phyloP scores from a whole-genome alignment of 1,140 invertebrate genomes.

The Temnothorax longispinosus region DNA sequence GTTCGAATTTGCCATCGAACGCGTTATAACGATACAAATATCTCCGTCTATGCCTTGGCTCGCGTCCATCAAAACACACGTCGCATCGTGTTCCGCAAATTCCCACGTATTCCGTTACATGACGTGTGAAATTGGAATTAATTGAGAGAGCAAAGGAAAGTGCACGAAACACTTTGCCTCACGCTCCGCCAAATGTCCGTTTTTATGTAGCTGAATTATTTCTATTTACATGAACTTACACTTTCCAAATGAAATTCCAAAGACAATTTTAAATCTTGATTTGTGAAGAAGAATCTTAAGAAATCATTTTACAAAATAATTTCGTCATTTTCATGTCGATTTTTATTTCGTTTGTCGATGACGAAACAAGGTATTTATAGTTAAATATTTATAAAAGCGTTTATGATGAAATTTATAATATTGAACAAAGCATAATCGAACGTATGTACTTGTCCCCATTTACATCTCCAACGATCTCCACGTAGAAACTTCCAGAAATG shows the following conservation, averaged over 20 bases:
- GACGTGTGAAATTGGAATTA: conserved; percentile 9
- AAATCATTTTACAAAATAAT: background rate
- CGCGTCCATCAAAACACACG: background rate
- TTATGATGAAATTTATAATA: background rate
- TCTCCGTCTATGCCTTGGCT: background rate
- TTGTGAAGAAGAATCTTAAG: background rate
- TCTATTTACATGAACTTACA: background rate
- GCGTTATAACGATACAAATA: conserved; percentile 22
- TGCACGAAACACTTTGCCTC: background rate
- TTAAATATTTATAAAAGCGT: background rate
- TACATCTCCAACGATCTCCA: background rate
- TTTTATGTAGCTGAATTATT: background rate
- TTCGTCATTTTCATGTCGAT: background rate
- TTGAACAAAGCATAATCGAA: background rate
- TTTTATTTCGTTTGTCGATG: background rate
- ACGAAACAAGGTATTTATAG: background rate
- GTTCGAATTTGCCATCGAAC: background rate
- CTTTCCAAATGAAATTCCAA: background rate
- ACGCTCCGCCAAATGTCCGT: background rate
- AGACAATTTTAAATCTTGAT: background rate
- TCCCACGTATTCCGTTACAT: background rate
- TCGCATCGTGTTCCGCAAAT: background rate
- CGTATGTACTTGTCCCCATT: background rate
- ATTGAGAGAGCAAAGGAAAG: background rate
- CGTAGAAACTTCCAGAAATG: background rate